A percentile compares a stretch with the other conserved stretches of the same genome.
Conservation (phyloP, 2,797 vertebrate genomes). For the Chromobotia macracanthus region DNA sequence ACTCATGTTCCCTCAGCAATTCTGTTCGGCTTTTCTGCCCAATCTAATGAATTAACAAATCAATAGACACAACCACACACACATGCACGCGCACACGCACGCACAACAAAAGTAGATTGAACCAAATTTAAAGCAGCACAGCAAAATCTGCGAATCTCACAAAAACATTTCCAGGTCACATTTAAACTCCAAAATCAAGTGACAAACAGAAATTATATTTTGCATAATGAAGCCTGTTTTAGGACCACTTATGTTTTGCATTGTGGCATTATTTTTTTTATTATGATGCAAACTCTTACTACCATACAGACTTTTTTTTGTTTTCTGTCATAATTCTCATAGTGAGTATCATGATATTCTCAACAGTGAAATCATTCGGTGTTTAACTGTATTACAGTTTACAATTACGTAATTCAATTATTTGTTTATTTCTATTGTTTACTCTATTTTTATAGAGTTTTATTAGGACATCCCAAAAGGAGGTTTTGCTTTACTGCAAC, state of each 20-base stretch:
- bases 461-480: too few species aligned
- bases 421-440: too few species aligned
- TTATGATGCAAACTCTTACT: neutral
- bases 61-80: conserved; percentile 17
- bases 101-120: neutral
- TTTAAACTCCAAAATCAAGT: neutral
- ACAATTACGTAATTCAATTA: too few species aligned
- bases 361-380: too few species aligned
- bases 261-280: neutral
- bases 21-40: conserved; percentile 49
- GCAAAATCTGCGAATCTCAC: neutral
- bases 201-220: neutral
- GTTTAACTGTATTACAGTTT: too few species aligned
- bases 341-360: too few species aligned
- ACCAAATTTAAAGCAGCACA: conserved; percentile 5
- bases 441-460: too few species aligned
- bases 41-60: conserved; percentile 52
- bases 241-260: neutral
- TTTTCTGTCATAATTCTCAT: neutral
- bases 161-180: neutral
- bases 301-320: neutral
- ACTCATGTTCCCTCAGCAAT: conserved; percentile 32
- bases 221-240: neutral
- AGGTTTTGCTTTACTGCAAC: too few species aligned
- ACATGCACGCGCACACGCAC: neutral